Evolutionary conservation across 2,888 invertebrate species (phyloP).

Genomic region (Dromius quadrimaculatus): DNA sequence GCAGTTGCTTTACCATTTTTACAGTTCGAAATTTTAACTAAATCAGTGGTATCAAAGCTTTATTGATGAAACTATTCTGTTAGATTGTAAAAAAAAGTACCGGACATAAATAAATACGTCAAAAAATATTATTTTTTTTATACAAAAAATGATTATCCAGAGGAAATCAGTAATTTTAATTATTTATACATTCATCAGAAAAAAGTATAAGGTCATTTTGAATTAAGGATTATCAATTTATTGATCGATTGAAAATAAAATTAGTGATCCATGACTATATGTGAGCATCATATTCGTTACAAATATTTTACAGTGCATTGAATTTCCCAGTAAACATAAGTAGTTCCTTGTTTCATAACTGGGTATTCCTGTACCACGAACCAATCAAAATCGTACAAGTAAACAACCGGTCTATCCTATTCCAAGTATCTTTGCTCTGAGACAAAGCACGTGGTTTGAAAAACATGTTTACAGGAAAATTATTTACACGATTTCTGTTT

Average conservation of each 20-base stretch:
- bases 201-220: neutral
- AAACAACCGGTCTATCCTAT: conserved; percentile 17
- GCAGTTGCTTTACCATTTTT: too few species aligned
- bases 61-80: too few species aligned
- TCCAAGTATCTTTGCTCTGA: conserved; percentile 24
- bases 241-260: neutral
- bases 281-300: too few species aligned
- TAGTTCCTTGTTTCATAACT: conserved; percentile 22
- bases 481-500: too few species aligned
- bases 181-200: neutral
- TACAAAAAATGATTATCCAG: too few species aligned
- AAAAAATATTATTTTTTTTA: too few species aligned
- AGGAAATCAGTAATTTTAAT: neutral
- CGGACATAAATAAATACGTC: too few species aligned
- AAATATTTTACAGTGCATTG: neutral
- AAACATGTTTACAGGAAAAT: too few species aligned
- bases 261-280: neutral
- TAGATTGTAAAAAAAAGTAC: too few species aligned
- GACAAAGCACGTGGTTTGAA: neutral
- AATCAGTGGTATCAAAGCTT: too few species aligned
- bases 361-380: conserved; percentile 17
- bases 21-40: too few species aligned
- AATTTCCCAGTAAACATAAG: conserved; percentile 4
- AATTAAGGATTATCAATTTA: neutral
- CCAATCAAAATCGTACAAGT: conserved; percentile 39